A percentile compares a stretch with the other conserved stretches of the same genome.
Evolutionary conservation across 2,113 vertebrate genomes (phyloP).

Genomic region (Clarias magur): DNA sequence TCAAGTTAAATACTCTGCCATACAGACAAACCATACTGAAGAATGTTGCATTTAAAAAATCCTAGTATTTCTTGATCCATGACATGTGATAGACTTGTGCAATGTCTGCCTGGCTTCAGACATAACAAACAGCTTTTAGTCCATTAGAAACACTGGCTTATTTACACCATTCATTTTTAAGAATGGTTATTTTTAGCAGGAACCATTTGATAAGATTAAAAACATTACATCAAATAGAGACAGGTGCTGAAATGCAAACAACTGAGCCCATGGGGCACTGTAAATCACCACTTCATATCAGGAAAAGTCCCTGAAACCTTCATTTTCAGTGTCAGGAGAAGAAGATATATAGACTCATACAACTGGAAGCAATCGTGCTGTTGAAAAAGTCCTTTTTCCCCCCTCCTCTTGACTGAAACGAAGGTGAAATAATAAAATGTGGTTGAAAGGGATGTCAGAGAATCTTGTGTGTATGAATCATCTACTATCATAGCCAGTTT

Average conservation of each 20-base stretch:
- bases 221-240: slow-evolving; percentile 12
- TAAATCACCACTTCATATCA: slow-evolving; percentile 60
- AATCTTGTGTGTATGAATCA: slow-evolving; percentile 12
- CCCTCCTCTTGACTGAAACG: slow-evolving; percentile 6
- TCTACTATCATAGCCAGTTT: slow-evolving; percentile 17
- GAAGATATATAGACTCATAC: slow-evolving; percentile 51
- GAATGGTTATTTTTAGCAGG: slow-evolving; percentile 5
- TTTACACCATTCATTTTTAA: slow-evolving; percentile 3
- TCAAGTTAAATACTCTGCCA: not conserved
- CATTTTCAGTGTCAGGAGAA: slow-evolving; percentile 50
- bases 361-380: slow-evolving; percentile 60
- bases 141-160: slow-evolving; percentile 27
- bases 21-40: not conserved
- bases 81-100: not conserved
- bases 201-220: not conserved
- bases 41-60: not conserved
- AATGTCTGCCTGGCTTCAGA: slow-evolving; percentile 11
- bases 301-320: slow-evolving; percentile 49
- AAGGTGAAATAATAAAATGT: slow-evolving; percentile 29
- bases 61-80: not conserved
- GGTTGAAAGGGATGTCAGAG: not conserved
- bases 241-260: slow-evolving; percentile 45
- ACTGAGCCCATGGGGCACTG: slow-evolving; percentile 54
- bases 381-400: not conserved
- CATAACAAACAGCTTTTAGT: slow-evolving; percentile 11